A percentile compares a stretch with the other conserved stretches of the same genome.
These are phyloP conservation scores for Thereva nobilitata DNA, from an alignment of 2,888 invertebrate species.

Conservation along the genomic window DNA sequence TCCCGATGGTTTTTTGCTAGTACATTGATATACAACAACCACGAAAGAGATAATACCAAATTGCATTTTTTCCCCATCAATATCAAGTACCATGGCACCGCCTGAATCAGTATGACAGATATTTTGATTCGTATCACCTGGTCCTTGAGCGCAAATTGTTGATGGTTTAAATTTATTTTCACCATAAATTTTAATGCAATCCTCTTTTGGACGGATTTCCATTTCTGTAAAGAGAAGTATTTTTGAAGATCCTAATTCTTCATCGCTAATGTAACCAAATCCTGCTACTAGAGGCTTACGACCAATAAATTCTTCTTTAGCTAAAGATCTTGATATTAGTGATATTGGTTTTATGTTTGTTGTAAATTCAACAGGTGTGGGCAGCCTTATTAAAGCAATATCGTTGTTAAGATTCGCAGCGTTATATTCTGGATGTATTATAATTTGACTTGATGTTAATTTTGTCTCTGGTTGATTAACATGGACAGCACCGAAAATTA, in stretches of 20 bases:
- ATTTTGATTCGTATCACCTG: constrained; percentile 49
- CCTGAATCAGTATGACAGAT: constrained; percentile 55
- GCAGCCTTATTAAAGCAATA: constrained; percentile 51
- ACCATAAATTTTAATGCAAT: constrained; percentile 47
- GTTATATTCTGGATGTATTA: constrained; percentile 52
- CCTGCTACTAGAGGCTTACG: constrained; percentile 49
- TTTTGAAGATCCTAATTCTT: constrained; percentile 50
- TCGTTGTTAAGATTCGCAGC: constrained; percentile 50
- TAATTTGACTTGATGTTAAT: constrained; percentile 49
- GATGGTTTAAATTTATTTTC: constrained; percentile 45
- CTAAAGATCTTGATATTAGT: constrained; percentile 45
- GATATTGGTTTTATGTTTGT: constrained; percentile 48
- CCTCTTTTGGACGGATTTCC: constrained; percentile 48
- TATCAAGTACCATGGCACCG: constrained; percentile 49
- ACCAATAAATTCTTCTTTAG: constrained; percentile 47
- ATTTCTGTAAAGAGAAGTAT: constrained; percentile 49
- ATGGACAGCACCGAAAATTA: constrained; percentile 50
- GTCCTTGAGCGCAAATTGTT: constrained; percentile 51
- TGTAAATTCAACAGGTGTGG: constrained; percentile 46
- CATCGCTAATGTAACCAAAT: constrained; percentile 51
- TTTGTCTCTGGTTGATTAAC: constrained; percentile 45
- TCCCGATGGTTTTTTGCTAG: constrained; percentile 50
- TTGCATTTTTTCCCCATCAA: constrained; percentile 46
- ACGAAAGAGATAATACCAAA: constrained; percentile 57
- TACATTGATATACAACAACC: constrained; percentile 49